Evolutionary conservation across 2,797 vertebrate species (phyloP), one percentile per base, ranked within the genome.

Genomic region (Molossus molossus): DNA sequence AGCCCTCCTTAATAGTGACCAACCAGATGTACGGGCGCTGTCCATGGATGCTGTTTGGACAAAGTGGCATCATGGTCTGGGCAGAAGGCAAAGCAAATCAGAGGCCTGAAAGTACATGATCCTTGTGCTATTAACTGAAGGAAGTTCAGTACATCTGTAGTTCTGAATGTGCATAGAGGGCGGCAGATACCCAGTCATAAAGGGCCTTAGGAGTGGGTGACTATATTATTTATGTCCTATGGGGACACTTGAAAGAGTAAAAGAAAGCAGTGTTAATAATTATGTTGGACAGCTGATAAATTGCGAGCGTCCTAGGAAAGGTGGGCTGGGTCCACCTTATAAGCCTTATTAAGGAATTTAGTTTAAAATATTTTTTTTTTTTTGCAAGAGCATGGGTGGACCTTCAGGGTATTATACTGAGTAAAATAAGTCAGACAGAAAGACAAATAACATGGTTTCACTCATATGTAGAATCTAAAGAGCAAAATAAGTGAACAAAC

Each of bases 61-160:
- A 89, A 70, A 80, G 37, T 95, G 67, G 62, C 40, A 62, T 65
- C 65, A 79, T 0, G 6, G 13, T 72, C 67, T 84, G 95, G 25
- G 58, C 57, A 96, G 86, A 87, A 53, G 57, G n/a, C 50, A 40
- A 62, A 65, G 37, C 91, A 50, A 15, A 87, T 87, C 9, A 75
- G 55, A 87, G 79, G 17, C 69, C 33, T 92, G 29, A 53, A 70
- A 90, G 23, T 37, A 9, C 20, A 29, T 6, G 33, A 45, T 3
- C 21, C 6, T 82, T 18, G n/a, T 57, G 13, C 73, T 33, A 12
- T 60, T 14, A 65, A 53, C 55, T 87, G 48, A 65, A 57, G 55
- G 25, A 80, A 75, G 58, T 58, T 79, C n/a, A 37, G 6, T 50
- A 3, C 50, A 18, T 17, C 53, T 82, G 69, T 3, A 0, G 6